Evolutionary conservation across 2,888 invertebrate species (phyloP), one percentile per base, ranked within the genome.

Genomic region (Oasisia sp.): DNA sequence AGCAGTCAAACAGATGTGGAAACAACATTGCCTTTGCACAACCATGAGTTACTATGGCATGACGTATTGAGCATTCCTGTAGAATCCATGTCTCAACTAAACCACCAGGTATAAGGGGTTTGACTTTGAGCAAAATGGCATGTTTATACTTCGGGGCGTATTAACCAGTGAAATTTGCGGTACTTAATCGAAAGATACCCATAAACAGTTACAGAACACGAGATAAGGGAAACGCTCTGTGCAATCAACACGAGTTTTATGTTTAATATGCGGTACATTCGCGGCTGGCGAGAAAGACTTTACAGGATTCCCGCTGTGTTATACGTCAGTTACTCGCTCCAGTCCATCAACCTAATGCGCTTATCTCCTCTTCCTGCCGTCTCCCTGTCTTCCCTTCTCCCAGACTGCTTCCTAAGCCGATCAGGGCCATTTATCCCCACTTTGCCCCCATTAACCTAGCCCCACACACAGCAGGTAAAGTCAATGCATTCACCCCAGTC

Each of bases 261-360:
- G 74, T 74, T 74, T 74, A 74, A 19, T 74, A 74, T 74, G 74
- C 19, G 19, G 19, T 74, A 74, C 74, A 74, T n/a, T 74, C 4
- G 27, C 27, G 74, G 74, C 74, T 5, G 27, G 5, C 2, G n/a
- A 27, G 74, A 74, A 7, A 19, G 74, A 74, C 74, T 27, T 74
- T n/a, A 74, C n/a, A 7, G 74, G 74, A 27, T 7, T 27, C 74
- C 27, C 74, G 74, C 74, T 74, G 74, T 74, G 74, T 74, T 74
- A 74, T 74, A 74, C 74, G 27, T 2, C 74, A 74, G 74, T 74
- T 74, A 74, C n/a, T n/a, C 27, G n/a, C 74, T 74, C 74, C 74
- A 27, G 27, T 74, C 74, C 74, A 74, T 74, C 74, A 74, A 74
- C 74, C 74, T 74, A 74, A 74, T 74, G n/a, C 74, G 74, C n/a